Evolutionary conservation across 2,888 invertebrate genomes (phyloP).

Genomic region (Thera britannica): DNA sequence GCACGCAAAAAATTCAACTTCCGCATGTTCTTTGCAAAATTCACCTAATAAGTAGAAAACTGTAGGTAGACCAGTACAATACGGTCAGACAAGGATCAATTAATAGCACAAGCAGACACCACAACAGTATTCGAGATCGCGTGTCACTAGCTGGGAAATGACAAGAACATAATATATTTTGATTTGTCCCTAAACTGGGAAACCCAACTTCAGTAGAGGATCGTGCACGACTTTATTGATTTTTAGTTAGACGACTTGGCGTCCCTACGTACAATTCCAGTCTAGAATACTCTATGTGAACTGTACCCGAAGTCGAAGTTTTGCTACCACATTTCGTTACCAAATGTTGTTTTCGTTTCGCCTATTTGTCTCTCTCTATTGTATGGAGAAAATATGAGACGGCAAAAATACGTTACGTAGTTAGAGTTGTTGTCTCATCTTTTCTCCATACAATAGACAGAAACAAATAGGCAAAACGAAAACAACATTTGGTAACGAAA

Average conservation of each 20-base stretch:
- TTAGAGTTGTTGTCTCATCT: no score
- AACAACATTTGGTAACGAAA: no score
- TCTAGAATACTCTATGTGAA: slow-evolving; percentile 22
- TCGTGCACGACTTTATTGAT: slow-evolving; percentile 35
- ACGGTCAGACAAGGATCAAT: slow-evolving; percentile 9
- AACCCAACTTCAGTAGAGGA: slow-evolving; percentile 15
- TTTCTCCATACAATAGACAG: no score
- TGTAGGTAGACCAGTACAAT: slow-evolving; percentile 8
- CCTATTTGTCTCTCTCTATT: no score
- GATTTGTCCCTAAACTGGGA: slow-evolving; percentile 17
- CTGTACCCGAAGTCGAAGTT: no score
- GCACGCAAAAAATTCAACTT: slow-evolving; percentile 10
- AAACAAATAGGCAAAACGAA: no score
- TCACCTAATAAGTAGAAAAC: slow-evolving; percentile 5
- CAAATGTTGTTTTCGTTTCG: no score
- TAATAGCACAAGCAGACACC: background rate
- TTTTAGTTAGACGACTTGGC: slow-evolving; percentile 18
- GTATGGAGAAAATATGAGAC: no score
- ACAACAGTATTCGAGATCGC: slow-evolving; percentile 15
- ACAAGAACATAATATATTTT: slow-evolving; percentile 9
- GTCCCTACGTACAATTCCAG: slow-evolving; percentile 11
- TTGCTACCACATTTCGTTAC: no score
- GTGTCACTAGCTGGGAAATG: slow-evolving; percentile 10
- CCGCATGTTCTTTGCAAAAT: slow-evolving; percentile 17
- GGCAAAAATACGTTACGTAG: no score